Base-by-base conservation (phyloP, 2,888 invertebrate genomes). In the Galeruca laticollis region DNA sequence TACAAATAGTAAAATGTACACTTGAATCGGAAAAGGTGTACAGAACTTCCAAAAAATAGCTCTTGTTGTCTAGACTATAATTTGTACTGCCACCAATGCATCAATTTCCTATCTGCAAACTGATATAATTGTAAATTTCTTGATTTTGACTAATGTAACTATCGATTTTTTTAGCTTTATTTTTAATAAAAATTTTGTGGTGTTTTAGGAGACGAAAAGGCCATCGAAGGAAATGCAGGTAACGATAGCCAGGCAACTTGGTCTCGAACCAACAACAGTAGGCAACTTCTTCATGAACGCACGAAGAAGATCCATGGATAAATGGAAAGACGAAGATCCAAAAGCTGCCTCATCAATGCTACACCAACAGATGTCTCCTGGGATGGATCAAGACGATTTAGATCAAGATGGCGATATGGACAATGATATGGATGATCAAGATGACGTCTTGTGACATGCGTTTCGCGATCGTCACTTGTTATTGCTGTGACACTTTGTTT, bases 261-360 rank as follows among this genome's bases (percentile, higher is more conserved):
- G 98, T 73, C 89, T 99, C 77, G 98, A 98, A 85, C 97, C 98
- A 64, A 97, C 97, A 65, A 99, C 99, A 11, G 98, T 99, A 70
- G 98, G 99, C 60, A 99, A 99, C 86, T 99, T 99, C 90, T 99
- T 99, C 88, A 99, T 99, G 99, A 99, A 99, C 87, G 99, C 99
- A n/a, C 90, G 99, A 79, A 91, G 99, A 75, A 91, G 99, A 76
- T 95, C 95, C 2, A 95, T 95, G 95, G 99, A 99, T 87, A 99
- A 98, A 83, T 99, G 98, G 98, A 94, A 96, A 85, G 98, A 98
- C 83, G 97, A 97, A 81, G 96, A 93, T 78, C 93, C 92, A 63
- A 91, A 91, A 77, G 84, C 87, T 73, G 84, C 86, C 60, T 82
- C 87, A 71, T 81, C 80, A 61, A 77, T 85, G 40, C 78, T 84